These are phyloP conservation scores for Callaeas wilsoni DNA, from an alignment of 2,113 vertebrate species.

Conservation along the genomic window DNA sequence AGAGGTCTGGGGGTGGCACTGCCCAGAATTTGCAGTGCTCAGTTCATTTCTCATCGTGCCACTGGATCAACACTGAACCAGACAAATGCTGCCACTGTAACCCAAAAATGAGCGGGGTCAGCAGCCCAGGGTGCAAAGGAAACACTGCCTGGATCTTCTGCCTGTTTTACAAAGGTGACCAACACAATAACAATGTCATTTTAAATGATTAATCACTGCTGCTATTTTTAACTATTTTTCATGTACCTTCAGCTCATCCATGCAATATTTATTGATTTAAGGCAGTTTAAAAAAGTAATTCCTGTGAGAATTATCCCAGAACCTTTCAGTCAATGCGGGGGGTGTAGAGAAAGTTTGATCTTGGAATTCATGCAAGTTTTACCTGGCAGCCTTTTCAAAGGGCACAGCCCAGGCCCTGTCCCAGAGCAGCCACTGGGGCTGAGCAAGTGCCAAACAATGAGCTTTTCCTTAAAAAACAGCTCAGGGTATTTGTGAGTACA, in stretches of 20 bases:
- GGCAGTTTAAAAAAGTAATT: background rate
- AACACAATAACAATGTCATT: background rate
- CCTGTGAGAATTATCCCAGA: background rate
- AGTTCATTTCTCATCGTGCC: conserved; percentile 19
- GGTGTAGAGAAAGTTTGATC: background rate
- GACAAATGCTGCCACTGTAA: background rate
- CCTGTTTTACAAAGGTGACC: background rate
- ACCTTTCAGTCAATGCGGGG: background rate
- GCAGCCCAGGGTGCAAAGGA: background rate
- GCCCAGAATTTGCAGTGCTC: background rate
- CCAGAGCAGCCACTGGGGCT: background rate
- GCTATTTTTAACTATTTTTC: background rate
- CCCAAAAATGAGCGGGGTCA: background rate
- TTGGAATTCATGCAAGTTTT: background rate
- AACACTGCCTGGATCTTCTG: background rate
- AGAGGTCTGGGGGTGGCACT: background rate
- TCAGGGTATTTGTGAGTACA: background rate
- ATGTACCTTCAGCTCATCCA: background rate
- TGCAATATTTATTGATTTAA: background rate
- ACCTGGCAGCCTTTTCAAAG: background rate
- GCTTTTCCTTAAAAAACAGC: background rate
- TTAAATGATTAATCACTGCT: background rate
- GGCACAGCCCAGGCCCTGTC: background rate
- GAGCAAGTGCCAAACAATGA: background rate
- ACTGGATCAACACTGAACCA: background rate